phyloP scores from a whole-genome alignment of 2,113 vertebrate species.

The Agelaius tricolor region DNA sequence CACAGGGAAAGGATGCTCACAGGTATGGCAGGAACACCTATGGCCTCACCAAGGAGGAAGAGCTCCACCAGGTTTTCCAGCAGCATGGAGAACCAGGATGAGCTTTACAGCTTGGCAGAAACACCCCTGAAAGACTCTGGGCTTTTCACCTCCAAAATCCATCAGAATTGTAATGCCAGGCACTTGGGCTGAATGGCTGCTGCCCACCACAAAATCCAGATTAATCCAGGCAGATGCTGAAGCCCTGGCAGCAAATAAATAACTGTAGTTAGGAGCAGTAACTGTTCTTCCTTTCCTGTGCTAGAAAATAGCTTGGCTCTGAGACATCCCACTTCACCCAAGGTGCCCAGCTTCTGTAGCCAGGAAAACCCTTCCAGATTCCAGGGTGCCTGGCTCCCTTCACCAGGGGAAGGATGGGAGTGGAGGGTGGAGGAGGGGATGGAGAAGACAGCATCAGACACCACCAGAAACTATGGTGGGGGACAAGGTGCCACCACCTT shows the following conservation, averaged over 20 bases:
- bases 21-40: accelerated
- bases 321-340: neutral
- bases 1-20: neutral
- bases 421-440: no score
- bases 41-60: neutral
- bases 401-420: neutral
- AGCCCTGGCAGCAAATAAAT: neutral
- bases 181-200: neutral
- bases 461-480: accelerated
- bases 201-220: neutral
- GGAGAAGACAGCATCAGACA: neutral
- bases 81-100: neutral
- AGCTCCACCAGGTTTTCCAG: neutral
- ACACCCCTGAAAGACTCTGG: neutral
- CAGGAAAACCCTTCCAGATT: neutral
- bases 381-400: neutral
- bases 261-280: neutral
- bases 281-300: neutral
- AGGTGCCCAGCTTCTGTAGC: neutral
- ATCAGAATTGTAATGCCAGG: neutral
- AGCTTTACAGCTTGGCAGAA: neutral
- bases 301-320: neutral
- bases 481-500: neutral
- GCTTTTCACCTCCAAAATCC: neutral
- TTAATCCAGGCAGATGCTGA: neutral